A percentile compares a stretch with the other conserved stretches of the same genome.
Evolutionary conservation across 2,888 invertebrate species (phyloP).

Genomic region (Metallyticus violacea): DNA sequence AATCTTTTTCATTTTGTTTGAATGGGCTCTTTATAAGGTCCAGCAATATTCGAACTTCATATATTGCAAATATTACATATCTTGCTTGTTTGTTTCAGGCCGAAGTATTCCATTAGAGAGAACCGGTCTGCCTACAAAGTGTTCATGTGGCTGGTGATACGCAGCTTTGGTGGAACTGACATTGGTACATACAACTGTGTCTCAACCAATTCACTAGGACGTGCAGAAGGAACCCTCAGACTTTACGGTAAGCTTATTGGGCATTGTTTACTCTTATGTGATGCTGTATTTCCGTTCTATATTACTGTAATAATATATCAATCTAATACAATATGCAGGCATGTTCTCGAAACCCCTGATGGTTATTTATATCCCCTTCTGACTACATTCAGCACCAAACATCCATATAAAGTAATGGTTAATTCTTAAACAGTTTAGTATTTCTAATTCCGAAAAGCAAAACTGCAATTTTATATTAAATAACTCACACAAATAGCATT

Average conservation of each 20-base stretch:
- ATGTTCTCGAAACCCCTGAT: no score
- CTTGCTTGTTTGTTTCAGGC: conserved; percentile 54
- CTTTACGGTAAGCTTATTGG: conserved; percentile 59
- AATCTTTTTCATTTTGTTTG: no score
- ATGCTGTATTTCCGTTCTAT: background rate
- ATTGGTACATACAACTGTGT: conserved; percentile 78
- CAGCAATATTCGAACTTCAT: no score
- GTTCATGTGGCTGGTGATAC: conserved; percentile 68
- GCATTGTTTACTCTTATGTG: background rate
- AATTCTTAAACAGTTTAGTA: no score
- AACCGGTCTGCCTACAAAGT: conserved; percentile 71
- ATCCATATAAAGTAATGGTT: no score
- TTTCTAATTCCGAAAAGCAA: no score
- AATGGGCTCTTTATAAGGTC: no score
- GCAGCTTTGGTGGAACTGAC: conserved; percentile 57
- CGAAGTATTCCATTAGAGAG: conserved; percentile 70
- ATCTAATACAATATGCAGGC: no score
- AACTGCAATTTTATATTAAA: no score
- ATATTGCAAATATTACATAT: no score
- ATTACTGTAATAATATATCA: background rate
- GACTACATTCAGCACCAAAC: no score
- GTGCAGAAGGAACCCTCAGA: conserved; percentile 71
- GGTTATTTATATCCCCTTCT: background rate
- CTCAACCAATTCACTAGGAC: conserved; percentile 75
- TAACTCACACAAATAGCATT: no score